These are phyloP conservation scores for Anthopleura xanthogrammica DNA, from an alignment of 92 coral and sea anemone genomes.

Conservation along the genomic window DNA sequence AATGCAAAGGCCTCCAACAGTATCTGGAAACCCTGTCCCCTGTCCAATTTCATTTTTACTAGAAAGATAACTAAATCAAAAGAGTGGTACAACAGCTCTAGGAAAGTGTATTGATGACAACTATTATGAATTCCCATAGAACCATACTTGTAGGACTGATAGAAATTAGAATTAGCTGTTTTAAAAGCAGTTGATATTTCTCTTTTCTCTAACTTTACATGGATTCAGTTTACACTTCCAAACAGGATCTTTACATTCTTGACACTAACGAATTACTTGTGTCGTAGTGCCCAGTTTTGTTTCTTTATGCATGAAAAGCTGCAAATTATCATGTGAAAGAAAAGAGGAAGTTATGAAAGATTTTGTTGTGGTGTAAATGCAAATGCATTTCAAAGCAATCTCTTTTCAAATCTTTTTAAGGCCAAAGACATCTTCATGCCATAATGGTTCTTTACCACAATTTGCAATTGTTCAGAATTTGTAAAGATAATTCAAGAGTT, in stretches of 20 bases:
- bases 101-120: constrained; percentile 39
- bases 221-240: constrained; percentile 31
- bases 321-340: background rate
- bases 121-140: constrained; percentile 3
- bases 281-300: background rate
- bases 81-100: too few species aligned
- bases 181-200: background rate
- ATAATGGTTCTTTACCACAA: constrained; percentile 17
- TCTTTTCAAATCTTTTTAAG: constrained; percentile 28
- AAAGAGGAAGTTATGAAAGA: constrained; percentile 15
- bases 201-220: constrained; percentile 17
- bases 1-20: too few species aligned
- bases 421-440: constrained; percentile 43
- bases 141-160: constrained; percentile 5
- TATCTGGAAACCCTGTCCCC: too few species aligned
- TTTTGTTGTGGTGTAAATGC: background rate
- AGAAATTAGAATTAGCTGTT: background rate
- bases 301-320: constrained; percentile 1
- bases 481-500: constrained; percentile 23
- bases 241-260: constrained; percentile 9
- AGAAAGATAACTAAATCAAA: too few species aligned
- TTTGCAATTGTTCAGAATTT: constrained; percentile 42
- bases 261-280: background rate
- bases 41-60: too few species aligned
- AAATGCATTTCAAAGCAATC: constrained; percentile 9